These are phyloP conservation scores for Eulemur macaco DNA, from an alignment of 2,113 vertebrate genomes.

Conservation along the genomic window DNA sequence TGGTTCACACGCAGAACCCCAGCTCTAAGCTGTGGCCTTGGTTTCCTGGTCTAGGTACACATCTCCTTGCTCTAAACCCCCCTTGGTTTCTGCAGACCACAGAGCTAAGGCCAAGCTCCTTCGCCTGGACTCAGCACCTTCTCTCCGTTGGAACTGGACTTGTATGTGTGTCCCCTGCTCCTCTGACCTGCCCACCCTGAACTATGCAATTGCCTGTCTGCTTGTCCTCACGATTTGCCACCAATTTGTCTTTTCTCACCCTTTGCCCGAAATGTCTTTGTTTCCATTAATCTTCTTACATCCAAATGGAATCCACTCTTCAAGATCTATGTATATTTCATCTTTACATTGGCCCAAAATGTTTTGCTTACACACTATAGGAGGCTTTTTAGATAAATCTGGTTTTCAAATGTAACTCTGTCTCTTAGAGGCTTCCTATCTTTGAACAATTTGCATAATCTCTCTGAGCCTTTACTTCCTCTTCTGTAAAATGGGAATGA, in stretches of 20 bases:
- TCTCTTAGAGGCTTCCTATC: background rate
- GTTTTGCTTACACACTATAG: background rate
- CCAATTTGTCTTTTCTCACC: background rate
- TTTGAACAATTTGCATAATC: background rate
- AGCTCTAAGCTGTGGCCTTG: background rate
- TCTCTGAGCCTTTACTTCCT: background rate
- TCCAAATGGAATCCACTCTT: background rate
- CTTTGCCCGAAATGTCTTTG: background rate
- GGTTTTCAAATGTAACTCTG: background rate
- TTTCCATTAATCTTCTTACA: background rate
- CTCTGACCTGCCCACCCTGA: background rate
- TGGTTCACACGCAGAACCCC: background rate
- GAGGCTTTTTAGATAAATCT: background rate
- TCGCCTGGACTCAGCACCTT: background rate
- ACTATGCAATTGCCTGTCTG: background rate
- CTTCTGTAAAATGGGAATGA: background rate
- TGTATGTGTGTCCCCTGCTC: rapidly evolving
- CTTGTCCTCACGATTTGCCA: too few relatives aligned
- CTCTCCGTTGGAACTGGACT: background rate
- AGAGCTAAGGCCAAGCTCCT: background rate
- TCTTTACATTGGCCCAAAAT: background rate
- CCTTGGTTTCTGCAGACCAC: background rate
- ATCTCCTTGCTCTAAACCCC: background rate
- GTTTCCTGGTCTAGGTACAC: background rate
- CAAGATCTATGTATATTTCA: background rate